Conservation (phyloP, 2,113 vertebrate genomes). For the Gasterosteus nipponicus region DNA sequence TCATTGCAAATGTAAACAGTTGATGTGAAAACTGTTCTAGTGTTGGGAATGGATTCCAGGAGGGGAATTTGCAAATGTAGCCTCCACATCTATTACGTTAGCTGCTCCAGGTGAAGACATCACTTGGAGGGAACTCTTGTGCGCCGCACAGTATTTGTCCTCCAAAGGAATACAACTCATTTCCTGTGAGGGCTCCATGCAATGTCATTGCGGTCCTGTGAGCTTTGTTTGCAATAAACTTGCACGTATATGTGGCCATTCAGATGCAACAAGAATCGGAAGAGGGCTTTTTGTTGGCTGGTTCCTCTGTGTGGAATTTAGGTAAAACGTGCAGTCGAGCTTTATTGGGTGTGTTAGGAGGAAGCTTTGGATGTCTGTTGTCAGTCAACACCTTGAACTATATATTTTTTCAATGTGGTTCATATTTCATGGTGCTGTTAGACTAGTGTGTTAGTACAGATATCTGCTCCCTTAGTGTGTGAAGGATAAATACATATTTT, state of each 20-base stretch:
- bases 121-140: not conserved
- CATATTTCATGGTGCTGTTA: too few species aligned
- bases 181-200: not conserved
- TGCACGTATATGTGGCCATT: not conserved
- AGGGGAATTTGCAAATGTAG: not conserved
- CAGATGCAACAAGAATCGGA: not conserved
- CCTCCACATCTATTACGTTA: not conserved
- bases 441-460: too few species aligned
- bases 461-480: too few species aligned
- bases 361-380: too few species aligned
- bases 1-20: not conserved
- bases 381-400: too few species aligned
- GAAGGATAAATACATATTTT: too few species aligned
- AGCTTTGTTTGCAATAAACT: not conserved
- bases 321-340: not conserved
- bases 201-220: not conserved
- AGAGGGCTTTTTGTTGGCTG: not conserved
- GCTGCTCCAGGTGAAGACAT: not conserved
- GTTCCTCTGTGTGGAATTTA: not conserved
- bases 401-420: too few species aligned
- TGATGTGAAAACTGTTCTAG: not conserved
- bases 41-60: not conserved
- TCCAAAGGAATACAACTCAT: not conserved
- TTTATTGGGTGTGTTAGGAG: not conserved
- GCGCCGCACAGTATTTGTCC: not conserved